phyloP scores from a whole-genome alignment of 2,797 vertebrate species.

The Babyrousa celebensis region DNA sequence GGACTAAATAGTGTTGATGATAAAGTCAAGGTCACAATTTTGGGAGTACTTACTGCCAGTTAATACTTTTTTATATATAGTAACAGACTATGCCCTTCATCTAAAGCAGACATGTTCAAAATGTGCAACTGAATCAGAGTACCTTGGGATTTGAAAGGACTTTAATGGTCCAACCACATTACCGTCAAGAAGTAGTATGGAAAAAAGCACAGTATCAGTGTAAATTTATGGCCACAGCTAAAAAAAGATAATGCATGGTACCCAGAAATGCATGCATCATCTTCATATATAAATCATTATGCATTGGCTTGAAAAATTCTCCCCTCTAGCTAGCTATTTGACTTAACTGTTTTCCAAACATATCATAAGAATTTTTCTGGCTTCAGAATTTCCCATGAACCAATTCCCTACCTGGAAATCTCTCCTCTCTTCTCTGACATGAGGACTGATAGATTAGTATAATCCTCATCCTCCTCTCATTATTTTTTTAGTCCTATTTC shows the following conservation, averaged over 20 bases:
- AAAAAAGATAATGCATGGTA: neutral
- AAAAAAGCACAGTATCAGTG: neutral
- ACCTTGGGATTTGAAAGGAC: slow-evolving; percentile 1
- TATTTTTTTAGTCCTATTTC: neutral
- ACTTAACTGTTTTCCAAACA: neutral
- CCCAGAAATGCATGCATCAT: neutral
- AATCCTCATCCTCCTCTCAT: neutral
- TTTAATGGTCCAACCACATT: neutral
- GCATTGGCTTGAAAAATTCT: neutral
- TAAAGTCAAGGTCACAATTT: neutral
- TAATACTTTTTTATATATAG: neutral
- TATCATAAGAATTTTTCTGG: neutral
- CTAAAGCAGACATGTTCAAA: slow-evolving; percentile 12
- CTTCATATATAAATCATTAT: neutral
- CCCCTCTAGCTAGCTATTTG: neutral
- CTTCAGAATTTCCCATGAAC: slow-evolving; percentile 15
- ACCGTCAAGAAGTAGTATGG: slow-evolving; percentile 7
- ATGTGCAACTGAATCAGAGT: neutral
- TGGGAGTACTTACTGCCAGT: neutral
- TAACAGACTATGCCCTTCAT: neutral
- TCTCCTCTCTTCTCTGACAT: neutral
- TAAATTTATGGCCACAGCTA: neutral
- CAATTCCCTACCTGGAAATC: neutral
- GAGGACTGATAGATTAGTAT: neutral
- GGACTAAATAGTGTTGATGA: neutral